These are phyloP conservation scores for Sarcophaga carnaria DNA, from an alignment of 2,888 invertebrate species.

Conservation along the genomic window DNA sequence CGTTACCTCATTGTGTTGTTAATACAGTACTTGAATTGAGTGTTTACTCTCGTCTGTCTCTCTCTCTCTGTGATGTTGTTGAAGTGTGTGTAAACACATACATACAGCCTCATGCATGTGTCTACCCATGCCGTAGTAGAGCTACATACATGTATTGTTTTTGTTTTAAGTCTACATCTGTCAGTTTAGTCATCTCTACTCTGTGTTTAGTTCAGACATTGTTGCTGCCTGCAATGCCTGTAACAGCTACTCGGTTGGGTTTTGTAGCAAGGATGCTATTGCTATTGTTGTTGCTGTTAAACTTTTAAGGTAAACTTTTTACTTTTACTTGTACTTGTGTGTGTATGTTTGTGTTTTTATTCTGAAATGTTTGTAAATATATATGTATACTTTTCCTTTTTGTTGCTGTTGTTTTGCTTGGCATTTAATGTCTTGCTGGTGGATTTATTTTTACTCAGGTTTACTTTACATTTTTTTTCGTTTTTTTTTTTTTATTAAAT, in stretches of 20 bases:
- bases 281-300: not conserved
- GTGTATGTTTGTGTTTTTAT: not conserved
- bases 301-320: not conserved
- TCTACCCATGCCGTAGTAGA: not conserved
- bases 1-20: conserved; percentile 30
- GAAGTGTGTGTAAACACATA: conserved; percentile 1
- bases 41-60: not conserved
- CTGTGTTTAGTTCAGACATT: not conserved
- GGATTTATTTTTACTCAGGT: conserved; percentile 21
- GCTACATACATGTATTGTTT: not conserved
- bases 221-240: not conserved
- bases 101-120: not conserved
- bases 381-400: not conserved
- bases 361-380: not conserved
- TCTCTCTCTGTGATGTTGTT: not conserved
- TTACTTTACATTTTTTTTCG: not conserved
- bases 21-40: conserved; percentile 25
- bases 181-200: not conserved
- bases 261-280: not conserved
- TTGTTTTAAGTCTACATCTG: not conserved
- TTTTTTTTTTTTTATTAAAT: no score
- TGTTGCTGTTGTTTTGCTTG: not conserved
- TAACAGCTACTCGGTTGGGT: not conserved
- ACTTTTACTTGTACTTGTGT: not conserved
- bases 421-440: not conserved